Evolutionary conservation across 1,140 invertebrate genomes (phyloP), one percentile per base, ranked within the genome.

Genomic region (Drosophila murphyi): DNA sequence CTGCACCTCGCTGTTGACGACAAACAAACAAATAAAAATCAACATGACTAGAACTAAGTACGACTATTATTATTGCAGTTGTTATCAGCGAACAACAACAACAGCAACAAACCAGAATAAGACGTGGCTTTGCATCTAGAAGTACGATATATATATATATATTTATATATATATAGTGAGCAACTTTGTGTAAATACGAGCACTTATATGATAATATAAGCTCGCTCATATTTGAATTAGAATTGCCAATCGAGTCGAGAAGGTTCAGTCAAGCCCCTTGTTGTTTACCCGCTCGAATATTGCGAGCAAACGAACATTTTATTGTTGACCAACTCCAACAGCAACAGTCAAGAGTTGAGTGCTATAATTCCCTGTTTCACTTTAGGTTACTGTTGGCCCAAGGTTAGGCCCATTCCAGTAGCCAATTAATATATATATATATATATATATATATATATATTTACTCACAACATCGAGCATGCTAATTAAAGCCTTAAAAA

Each of bases 11-110:
- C 12, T 45, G 43, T 29, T 48, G 43, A 52, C 72, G 65, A 67
- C 62, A 76, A 78, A 76, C 73, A 76, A 76, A 78, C 61, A 76
- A 70, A 75, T 70, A 75, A 70, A 20, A 75, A 60, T 71, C 72
- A 78, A 76, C 73, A 76, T 62, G 63, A 50, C 60, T 45, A 8
- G 48, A 35, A 35, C 35, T 35, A 51, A 74, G 65, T 69, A 43
- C 50, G 61, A 70, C 56, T 48, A 73, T 56, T 43, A 69, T 59
- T 61, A 41, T 34, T 60, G 55, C 65, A 43, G 41, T 69, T 39
- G 65, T 74, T 74, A 74, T 74, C 72, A 70, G 35, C 31, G 6
- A 73, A 52, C 32, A 57, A 37, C 28, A 65, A 34, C 35, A 71
- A 7, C 47, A 48, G 55, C 39, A 56, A 5, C n/a, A 10, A 56